Percentiles rank a stretch among this genome's conserved stretches.
Conservation (phyloP, 2,113 vertebrate genomes). For the Spilogale gracilis region DNA sequence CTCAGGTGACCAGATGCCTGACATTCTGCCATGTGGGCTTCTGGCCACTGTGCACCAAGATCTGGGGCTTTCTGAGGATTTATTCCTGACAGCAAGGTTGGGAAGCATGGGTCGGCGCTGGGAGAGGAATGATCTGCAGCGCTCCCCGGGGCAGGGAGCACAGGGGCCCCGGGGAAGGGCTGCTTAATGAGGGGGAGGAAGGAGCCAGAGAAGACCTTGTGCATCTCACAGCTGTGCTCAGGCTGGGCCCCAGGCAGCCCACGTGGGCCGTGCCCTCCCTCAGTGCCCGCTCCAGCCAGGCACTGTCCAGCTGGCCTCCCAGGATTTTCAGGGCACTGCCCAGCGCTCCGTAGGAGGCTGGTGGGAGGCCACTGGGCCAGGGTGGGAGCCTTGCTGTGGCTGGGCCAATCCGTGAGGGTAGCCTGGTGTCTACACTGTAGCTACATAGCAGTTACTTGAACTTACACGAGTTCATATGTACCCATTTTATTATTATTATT, state of each 20-base stretch:
- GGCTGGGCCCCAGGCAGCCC: neutral
- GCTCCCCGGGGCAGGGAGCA: neutral
- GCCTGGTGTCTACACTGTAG: conserved; percentile 68
- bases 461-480: conserved; percentile 49
- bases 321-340: neutral
- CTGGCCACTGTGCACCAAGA: neutral
- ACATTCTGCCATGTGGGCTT: neutral
- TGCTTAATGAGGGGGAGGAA: neutral
- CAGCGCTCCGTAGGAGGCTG: neutral
- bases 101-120: neutral
- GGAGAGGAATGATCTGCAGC: neutral
- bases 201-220: neutral
- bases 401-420: neutral
- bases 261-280: neutral
- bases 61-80: neutral
- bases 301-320: neutral
- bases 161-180: neutral
- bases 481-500: neutral
- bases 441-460: conserved; percentile 72
- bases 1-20: neutral
- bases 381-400: neutral
- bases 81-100: neutral
- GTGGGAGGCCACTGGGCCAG: neutral
- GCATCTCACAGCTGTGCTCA: neutral
- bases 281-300: neutral